Evolutionary conservation across 1,140 invertebrate genomes (phyloP).

Genomic region (Cepaea nemoralis): DNA sequence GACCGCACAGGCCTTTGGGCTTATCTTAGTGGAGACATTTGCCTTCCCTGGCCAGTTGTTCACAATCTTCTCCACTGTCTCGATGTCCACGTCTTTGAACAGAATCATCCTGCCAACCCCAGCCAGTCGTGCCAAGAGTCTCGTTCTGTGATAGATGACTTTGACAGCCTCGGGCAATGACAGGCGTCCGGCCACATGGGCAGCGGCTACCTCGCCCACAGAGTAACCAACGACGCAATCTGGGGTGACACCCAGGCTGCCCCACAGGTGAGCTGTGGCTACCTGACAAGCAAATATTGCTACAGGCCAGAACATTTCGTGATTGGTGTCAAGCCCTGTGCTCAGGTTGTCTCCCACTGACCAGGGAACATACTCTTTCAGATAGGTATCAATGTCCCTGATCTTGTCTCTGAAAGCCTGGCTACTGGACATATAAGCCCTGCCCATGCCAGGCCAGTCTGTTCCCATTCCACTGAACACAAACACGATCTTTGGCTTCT

Average conservation of each 20-base stretch:
- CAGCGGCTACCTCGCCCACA: conserved; percentile 62
- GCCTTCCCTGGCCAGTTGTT: conserved; percentile 39
- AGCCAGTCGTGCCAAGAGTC: conserved; percentile 37
- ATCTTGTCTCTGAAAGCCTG: conserved; percentile 42
- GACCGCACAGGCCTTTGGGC: conserved; percentile 52
- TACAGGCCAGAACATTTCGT: conserved; percentile 52
- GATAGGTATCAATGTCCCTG: conserved; percentile 46
- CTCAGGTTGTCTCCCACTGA: conserved; percentile 43
- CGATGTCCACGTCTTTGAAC: conserved; percentile 43
- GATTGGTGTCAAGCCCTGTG: no score
- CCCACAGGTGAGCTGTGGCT: conserved; percentile 51
- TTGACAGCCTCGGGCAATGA: conserved; percentile 55
- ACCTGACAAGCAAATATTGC: conserved; percentile 62
- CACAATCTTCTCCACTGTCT: conserved; percentile 38
- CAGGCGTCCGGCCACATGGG: conserved; percentile 50
- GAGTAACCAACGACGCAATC: conserved; percentile 58
- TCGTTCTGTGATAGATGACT: conserved; percentile 55
- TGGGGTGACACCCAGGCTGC: conserved; percentile 49
- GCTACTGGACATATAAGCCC: conserved; percentile 38
- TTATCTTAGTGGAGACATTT: conserved; percentile 54
- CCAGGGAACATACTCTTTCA: conserved; percentile 46
- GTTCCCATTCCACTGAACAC: conserved; percentile 61
- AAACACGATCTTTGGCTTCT: conserved; percentile 45
- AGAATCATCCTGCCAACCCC: conserved; percentile 55
- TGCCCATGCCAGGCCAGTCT: conserved; percentile 54